Base-by-base conservation (phyloP, 2,888 invertebrate genomes). In the Macroteleia sp. region DNA sequence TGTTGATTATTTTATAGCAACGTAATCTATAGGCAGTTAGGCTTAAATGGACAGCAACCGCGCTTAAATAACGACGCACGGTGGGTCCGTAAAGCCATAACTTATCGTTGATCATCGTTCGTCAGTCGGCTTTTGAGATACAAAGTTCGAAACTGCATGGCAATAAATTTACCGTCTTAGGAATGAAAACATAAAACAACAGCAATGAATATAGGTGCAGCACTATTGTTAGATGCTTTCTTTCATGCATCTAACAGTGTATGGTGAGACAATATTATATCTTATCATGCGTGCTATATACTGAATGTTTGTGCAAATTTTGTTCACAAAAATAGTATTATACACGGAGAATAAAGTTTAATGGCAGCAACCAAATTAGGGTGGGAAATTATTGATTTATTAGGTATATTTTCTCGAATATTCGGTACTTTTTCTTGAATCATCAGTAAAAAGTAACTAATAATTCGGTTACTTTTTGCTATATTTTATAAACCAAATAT, bases 1-100 rank as follows among this genome's bases (percentile, higher is more conserved):
- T 81, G 87, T 88, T 90, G 88, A 90, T 90, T 89, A 87, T 87
- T 90, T 90, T 89, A 90, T 86, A 86, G 86, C 86, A 79, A 84
- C 76, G 81, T 87, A 89, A 88, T 88, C 85, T 86, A 83, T 80
- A 82, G 81, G 84, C 81, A 82, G 83, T 86, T 84, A 83, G 83
- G 70, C 80, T 83, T 83, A 87, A 88, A 86, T 85, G 86, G 84
- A 87, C 83, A 84, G 85, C 86, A 85, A 83, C 86, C 83, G 87
- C 80, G 84, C 83, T 87, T 85, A 84, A 87, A 85, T 85, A 84
- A 85, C 81, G 83, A 82, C 82, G 81, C 80, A 82, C 83, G 79
- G 82, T 80, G 67, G 83, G 86, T 87, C 86, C 86, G 86, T 87
- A 85, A 86, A 88, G 86, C 84, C 84, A 84, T 87, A 85, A 89